Evolutionary conservation across 2,797 vertebrate genomes (phyloP).

Genomic region (Holocentrus rufus): DNA sequence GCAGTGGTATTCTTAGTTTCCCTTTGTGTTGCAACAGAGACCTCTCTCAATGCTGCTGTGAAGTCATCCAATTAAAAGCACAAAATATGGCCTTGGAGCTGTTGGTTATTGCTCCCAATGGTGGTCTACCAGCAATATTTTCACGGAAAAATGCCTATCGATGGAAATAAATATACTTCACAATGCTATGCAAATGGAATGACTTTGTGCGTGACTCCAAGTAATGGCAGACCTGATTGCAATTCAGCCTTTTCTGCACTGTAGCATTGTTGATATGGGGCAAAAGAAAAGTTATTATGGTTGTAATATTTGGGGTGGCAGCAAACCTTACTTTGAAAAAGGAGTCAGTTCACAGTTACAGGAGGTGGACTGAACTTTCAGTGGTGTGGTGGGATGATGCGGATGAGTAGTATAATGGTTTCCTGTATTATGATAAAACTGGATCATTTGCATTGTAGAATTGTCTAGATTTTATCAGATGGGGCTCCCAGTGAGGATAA

Average conservation of each 20-base stretch:
- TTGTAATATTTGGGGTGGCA: slow-evolving; percentile 17
- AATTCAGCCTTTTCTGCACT: slow-evolving; percentile 14
- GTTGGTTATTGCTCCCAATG: slow-evolving; percentile 70
- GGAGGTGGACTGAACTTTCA: slow-evolving; percentile 14
- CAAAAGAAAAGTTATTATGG: slow-evolving; percentile 1
- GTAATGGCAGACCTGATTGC: slow-evolving; percentile 42
- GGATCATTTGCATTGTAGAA: neutral
- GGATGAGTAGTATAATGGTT: slow-evolving; percentile 16
- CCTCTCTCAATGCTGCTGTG: slow-evolving; percentile 61
- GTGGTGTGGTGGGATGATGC: neutral
- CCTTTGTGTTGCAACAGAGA: slow-evolving; percentile 71
- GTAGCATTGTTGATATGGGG: neutral
- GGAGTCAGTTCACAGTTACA: slow-evolving; percentile 1
- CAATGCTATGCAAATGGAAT: slow-evolving; percentile 35
- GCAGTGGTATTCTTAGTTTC: slow-evolving; percentile 64
- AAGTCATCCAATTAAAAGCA: slow-evolving; percentile 78
- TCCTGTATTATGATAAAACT: neutral
- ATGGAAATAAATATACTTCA: slow-evolving; percentile 70
- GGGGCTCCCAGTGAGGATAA: neutral
- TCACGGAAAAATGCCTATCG: slow-evolving; percentile 71
- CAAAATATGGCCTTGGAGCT: slow-evolving; percentile 77
- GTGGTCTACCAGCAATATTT: slow-evolving; percentile 69
- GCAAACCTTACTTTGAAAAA: slow-evolving; percentile 18
- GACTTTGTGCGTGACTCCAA: slow-evolving; percentile 41
- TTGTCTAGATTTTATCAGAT: neutral